Evolutionary conservation across 2,113 vertebrate species (phyloP).

Genomic region (Sylvia atricapilla): DNA sequence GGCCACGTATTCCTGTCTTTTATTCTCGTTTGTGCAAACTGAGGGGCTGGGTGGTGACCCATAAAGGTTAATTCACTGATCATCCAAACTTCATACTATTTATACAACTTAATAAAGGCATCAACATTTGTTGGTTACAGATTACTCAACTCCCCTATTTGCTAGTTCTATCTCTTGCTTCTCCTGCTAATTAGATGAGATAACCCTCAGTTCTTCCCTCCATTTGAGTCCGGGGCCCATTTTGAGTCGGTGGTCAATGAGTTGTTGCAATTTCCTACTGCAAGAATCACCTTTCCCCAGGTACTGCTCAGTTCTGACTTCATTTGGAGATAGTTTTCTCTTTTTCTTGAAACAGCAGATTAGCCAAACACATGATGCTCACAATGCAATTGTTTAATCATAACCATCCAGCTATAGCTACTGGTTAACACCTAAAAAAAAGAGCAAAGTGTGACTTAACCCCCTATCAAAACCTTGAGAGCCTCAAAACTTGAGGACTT

Average conservation of each 20-base stretch:
- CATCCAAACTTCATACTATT: background rate
- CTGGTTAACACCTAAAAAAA: background rate
- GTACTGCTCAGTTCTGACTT: background rate
- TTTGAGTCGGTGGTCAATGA: background rate
- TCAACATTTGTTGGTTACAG: background rate
- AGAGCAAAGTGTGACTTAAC: background rate
- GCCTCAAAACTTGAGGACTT: background rate
- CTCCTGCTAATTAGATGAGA: background rate
- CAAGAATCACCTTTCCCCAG: background rate
- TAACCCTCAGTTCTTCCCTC: background rate
- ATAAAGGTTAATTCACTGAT: rapidly evolving
- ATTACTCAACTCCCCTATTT: background rate
- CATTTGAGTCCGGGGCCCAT: background rate
- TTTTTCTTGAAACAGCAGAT: background rate
- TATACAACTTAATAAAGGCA: background rate
- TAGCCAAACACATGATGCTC: background rate
- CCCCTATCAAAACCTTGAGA: background rate
- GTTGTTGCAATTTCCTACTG: background rate
- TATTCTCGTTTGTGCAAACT: background rate
- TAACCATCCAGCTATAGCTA: background rate
- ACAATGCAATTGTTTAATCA: background rate
- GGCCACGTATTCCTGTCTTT: background rate
- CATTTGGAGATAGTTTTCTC: background rate
- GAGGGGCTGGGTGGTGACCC: background rate
- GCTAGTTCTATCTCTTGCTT: background rate